phyloP scores from a whole-genome alignment of 1,140 invertebrate genomes.

The Protaetia brevitarsis region DNA sequence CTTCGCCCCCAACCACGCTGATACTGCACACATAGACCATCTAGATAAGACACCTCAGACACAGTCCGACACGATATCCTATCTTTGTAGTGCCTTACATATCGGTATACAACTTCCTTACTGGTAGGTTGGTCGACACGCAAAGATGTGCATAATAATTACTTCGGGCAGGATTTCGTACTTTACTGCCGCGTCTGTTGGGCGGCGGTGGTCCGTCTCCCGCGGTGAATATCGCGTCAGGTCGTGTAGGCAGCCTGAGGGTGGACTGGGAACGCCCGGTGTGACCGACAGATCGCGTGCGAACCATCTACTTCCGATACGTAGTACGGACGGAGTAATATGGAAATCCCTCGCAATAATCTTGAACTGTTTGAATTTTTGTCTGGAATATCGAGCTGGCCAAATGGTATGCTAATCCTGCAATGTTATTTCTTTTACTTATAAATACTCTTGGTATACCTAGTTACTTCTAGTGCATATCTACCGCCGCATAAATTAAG shows the following conservation, averaged over 20 bases:
- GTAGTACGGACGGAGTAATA: constrained; percentile 2
- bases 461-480: too few relatives aligned
- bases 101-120: constrained; percentile 43
- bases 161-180: constrained; percentile 24
- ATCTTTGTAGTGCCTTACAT: constrained; percentile 39
- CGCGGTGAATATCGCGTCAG: neutral
- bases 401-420: constrained; percentile 3
- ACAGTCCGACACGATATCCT: constrained; percentile 41
- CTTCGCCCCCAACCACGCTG: neutral
- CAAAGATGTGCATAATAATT: constrained; percentile 46
- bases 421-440: too few relatives aligned
- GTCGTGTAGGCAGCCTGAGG: neutral
- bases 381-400: neutral
- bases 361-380: constrained; percentile 2
- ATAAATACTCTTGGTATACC: too few relatives aligned
- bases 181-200: constrained; percentile 2
- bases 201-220: neutral
- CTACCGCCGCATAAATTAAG: too few relatives aligned
- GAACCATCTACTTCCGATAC: constrained; percentile 20
- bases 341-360: constrained; percentile 7
- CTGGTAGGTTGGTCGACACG: constrained; percentile 36
- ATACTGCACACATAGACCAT: constrained; percentile 6
- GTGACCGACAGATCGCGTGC: constrained; percentile 21
- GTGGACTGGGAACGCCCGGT: neutral
- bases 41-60: constrained; percentile 16